phyloP scores from a whole-genome alignment of 2,113 vertebrate genomes.

The Platanista minor region DNA sequence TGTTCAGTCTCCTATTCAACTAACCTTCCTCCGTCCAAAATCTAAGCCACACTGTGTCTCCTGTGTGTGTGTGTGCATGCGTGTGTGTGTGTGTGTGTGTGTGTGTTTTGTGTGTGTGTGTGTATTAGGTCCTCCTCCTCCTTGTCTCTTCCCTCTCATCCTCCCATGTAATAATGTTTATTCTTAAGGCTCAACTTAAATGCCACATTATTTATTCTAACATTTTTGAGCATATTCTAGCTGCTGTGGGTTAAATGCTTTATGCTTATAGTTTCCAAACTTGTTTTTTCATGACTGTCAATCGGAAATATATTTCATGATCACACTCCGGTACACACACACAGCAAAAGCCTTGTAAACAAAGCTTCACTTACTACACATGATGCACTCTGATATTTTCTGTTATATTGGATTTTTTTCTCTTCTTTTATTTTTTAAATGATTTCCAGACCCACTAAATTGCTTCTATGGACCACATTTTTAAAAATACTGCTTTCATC shows the following conservation, averaged over 20 bases:
- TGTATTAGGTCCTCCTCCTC: background rate
- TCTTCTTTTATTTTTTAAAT: background rate
- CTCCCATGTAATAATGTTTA: background rate
- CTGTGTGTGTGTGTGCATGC: background rate
- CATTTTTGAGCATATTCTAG: background rate
- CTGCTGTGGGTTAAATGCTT: background rate
- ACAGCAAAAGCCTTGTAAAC: background rate
- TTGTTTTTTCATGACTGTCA: no score
- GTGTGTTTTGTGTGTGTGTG: background rate
- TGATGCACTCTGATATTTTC: background rate
- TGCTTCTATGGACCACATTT: background rate
- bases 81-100: background rate
- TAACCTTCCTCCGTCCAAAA: background rate
- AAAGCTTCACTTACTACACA: fast-evolving
- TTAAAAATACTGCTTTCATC: background rate
- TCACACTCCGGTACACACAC: background rate
- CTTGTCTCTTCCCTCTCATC: background rate
- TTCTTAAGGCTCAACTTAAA: background rate
- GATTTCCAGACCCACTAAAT: background rate
- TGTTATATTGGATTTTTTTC: background rate
- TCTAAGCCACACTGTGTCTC: background rate
- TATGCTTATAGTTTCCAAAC: background rate
- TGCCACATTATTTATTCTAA: background rate
- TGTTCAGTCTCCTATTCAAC: no score
- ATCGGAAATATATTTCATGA: background rate